Conservation (phyloP, 2,113 vertebrate genomes). For the Callorhinus ursinus region DNA sequence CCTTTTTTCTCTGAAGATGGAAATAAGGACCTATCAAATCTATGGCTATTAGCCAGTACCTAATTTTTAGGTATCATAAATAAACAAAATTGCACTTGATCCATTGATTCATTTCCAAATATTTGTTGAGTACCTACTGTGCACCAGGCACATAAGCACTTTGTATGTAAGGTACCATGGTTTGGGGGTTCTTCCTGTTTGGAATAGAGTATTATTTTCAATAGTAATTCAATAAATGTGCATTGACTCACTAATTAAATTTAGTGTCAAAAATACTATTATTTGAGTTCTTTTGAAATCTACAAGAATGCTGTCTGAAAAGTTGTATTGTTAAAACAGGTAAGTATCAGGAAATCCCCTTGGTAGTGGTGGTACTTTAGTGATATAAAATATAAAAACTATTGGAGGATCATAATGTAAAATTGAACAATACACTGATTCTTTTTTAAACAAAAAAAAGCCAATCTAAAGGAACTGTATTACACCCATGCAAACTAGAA, state of each 20-base stretch:
- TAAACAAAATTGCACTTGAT: not conserved
- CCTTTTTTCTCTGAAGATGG: not conserved
- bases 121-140: not conserved
- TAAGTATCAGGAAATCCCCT: constrained; percentile 56
- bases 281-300: constrained; percentile 70
- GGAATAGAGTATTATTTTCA: constrained; percentile 53
- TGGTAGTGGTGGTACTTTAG: not conserved
- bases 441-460: constrained; percentile 18
- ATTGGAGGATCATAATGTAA: not conserved
- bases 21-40: not conserved
- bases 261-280: constrained; percentile 64
- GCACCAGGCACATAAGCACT: not conserved
- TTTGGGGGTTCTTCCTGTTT: constrained; percentile 53
- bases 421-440: not conserved
- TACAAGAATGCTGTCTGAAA: constrained; percentile 52
- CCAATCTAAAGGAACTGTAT: not conserved
- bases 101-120: not conserved
- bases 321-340: constrained; percentile 44
- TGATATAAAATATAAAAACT: not conserved
- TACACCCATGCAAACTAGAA: not conserved
- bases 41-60: not conserved
- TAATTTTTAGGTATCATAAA: not conserved
- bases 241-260: constrained; percentile 63
- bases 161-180: not conserved
- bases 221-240: constrained; percentile 68